Evolutionary conservation across 2,888 invertebrate species (phyloP), one percentile per base, ranked within the genome.

Genomic region (Nymphalis urticae): DNA sequence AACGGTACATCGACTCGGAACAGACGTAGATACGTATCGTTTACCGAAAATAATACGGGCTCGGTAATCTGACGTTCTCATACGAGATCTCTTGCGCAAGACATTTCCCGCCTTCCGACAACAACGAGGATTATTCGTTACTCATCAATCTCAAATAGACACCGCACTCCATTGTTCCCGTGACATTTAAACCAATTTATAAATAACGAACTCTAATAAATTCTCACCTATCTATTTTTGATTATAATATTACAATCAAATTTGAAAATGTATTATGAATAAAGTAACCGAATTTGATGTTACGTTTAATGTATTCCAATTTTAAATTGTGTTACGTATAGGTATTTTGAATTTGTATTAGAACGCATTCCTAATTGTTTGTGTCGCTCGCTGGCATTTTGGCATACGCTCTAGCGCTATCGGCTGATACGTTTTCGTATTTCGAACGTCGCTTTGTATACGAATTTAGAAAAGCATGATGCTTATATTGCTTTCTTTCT

Each of bases 61-160:
- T 70, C 82, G 77, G 83, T 88, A 87, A 89, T 88, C 87, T 85
- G 86, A 88, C 86, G 86, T 86, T 85, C 86, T 82, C 85, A 82
- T 86, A 82, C 82, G 82, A 81, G 82, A 76, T 59, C 60, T 69
- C 51, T 90, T 90, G 83, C 88, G 88, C 84, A 89, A 89, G 82
- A 61, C 62, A 83, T 80, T 82, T 84, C 82, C 84, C 83, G 82
- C 82, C 87, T 88, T 87, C 87, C 86, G 80, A 85, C 85, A 82
- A 85, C 85, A 82, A 82, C 83, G 80, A 77, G 82, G 87, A 87
- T 89, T 88, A 89, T 84, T 87, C 80, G 86, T 88, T 89, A 85
- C 88, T 89, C 90, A 90, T 90, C 90, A 89, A 91, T 91, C 89
- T 89, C 81, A 82, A 87, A 89, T 89, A 89, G 90, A 90, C 86